A percentile compares a stretch with the other conserved stretches of the same genome.
phyloP scores from a whole-genome alignment of 2,113 vertebrate genomes.

The Propithecus coquereli region DNA sequence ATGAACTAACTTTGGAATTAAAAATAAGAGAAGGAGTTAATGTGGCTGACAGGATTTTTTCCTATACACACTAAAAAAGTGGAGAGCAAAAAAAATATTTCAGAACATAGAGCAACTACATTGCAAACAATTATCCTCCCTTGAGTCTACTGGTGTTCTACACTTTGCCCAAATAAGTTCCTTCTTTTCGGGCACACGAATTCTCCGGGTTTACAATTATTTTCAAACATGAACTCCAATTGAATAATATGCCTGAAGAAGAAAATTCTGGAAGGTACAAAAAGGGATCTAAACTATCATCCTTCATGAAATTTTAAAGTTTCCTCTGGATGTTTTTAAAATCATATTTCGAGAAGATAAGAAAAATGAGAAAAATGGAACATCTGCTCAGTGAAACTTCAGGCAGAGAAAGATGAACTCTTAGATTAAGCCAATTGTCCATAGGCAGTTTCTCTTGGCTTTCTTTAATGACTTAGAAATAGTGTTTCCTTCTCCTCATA shows the following conservation, averaged over 20 bases:
- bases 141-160: background rate
- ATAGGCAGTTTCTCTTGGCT: slow-evolving; percentile 27
- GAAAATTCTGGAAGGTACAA: slow-evolving; percentile 21
- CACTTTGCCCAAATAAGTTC: background rate
- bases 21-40: background rate
- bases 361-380: slow-evolving; percentile 46
- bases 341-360: slow-evolving; percentile 41
- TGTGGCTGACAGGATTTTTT: background rate
- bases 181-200: slow-evolving; percentile 12
- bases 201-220: slow-evolving; percentile 34
- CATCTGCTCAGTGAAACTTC: slow-evolving; percentile 48
- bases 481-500: background rate
- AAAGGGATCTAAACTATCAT: slow-evolving; percentile 13
- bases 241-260: background rate
- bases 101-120: background rate
- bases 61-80: background rate
- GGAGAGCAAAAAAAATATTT: background rate
- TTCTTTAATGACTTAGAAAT: slow-evolving; percentile 36
- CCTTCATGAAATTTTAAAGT: slow-evolving; percentile 49
- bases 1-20: background rate
- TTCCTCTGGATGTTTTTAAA: slow-evolving; percentile 11
- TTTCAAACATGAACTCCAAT: slow-evolving; percentile 3
- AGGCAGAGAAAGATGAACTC: slow-evolving; percentile 42
- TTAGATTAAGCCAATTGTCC: slow-evolving; percentile 39
- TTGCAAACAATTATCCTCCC: background rate